phyloP scores from a whole-genome alignment of 2,113 vertebrate genomes.

The Cheilinus undulatus region DNA sequence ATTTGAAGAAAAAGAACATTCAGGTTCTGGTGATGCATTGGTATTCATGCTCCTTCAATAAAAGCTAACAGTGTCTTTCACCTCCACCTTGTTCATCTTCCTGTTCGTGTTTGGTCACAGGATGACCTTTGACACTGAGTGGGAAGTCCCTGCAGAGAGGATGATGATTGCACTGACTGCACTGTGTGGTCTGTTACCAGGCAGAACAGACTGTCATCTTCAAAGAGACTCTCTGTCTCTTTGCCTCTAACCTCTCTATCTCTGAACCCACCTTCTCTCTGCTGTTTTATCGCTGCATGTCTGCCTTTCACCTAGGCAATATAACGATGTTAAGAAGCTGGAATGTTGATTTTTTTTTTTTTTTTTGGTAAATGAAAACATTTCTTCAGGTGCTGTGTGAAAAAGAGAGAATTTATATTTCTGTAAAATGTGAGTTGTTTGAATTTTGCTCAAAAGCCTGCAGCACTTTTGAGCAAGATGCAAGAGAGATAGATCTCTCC shows the following conservation, averaged over 20 bases:
- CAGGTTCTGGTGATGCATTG: too few relatives aligned
- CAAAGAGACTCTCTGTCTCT: constrained; percentile 50
- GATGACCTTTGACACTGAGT: constrained; percentile 55
- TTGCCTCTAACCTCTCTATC: constrained; percentile 49
- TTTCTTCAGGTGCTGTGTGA: background rate
- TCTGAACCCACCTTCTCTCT: constrained; percentile 25
- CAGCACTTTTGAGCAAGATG: constrained; percentile 12
- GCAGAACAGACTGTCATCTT: constrained; percentile 46
- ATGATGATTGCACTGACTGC: constrained; percentile 31
- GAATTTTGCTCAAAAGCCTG: background rate
- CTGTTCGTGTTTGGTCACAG: constrained; percentile 40
- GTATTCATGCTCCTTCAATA: too few relatives aligned
- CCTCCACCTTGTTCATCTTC: background rate
- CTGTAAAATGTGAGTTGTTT: background rate
- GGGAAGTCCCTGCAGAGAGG: constrained; percentile 44
- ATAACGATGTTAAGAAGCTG: constrained; percentile 14
- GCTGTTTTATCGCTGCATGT: constrained; percentile 13
- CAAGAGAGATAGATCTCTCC: too few relatives aligned
- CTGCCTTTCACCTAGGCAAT: background rate
- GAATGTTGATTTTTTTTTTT: too few relatives aligned
- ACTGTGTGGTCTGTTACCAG: constrained; percentile 58
- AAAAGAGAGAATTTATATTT: constrained; percentile 18
- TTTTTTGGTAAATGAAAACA: constrained; percentile 40
- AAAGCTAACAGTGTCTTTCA: too few relatives aligned
- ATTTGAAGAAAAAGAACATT: too few relatives aligned